phyloP scores from a whole-genome alignment of 2,113 vertebrate species.

The Psilopogon haemacephalus region DNA sequence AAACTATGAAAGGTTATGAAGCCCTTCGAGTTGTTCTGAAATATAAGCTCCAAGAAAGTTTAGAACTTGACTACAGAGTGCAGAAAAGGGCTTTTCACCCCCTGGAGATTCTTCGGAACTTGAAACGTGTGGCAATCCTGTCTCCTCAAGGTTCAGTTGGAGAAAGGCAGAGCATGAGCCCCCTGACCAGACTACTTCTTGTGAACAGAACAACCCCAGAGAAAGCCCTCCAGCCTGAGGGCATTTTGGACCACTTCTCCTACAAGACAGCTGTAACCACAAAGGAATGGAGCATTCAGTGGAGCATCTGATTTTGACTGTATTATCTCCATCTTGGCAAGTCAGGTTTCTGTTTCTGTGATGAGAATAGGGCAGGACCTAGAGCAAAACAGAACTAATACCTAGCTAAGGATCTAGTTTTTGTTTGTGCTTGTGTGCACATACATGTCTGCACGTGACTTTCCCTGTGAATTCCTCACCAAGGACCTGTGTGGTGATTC shows the following conservation, averaged over 20 bases:
- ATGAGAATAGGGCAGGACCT: background rate
- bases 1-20: background rate
- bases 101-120: background rate
- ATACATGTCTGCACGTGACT: background rate
- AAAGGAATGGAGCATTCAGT: background rate
- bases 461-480: background rate
- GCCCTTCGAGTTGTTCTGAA: background rate
- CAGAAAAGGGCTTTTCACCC: background rate
- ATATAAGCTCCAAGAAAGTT: background rate
- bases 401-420: background rate
- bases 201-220: background rate
- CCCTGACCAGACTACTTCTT: background rate
- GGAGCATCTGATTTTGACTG: background rate
- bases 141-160: background rate
- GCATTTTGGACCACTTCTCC: background rate
- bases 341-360: background rate
- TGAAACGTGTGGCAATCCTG: accelerated
- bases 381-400: background rate
- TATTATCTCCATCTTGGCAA: background rate
- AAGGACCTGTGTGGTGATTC: too few relatives aligned
- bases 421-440: background rate
- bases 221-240: background rate
- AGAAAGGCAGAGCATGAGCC: background rate
- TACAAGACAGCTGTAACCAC: background rate
- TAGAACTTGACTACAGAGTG: background rate